phyloP scores from a whole-genome alignment of 2,888 invertebrate species.

The Conchocele bisecta region DNA sequence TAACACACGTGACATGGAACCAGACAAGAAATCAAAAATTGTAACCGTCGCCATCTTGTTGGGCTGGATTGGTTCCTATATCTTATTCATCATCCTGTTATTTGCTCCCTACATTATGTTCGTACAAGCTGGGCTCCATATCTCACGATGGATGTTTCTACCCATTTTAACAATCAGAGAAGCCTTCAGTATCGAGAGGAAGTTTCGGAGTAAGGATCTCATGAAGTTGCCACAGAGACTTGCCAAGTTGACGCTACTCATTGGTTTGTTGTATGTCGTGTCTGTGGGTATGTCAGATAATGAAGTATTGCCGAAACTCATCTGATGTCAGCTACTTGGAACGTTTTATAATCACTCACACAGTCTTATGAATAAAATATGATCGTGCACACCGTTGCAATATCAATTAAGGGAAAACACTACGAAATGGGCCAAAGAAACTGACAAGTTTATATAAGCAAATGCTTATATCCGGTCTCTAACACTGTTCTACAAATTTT shows the following conservation, averaged over 20 bases:
- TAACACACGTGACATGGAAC: slow-evolving; percentile 95
- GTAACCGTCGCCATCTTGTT: slow-evolving; percentile 97
- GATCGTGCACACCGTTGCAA: too few relatives aligned
- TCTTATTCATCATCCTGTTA: slow-evolving; percentile 93
- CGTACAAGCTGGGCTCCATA: slow-evolving; percentile 92
- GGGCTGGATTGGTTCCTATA: slow-evolving; percentile 94
- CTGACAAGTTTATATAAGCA: too few relatives aligned
- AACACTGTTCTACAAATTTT: too few relatives aligned
- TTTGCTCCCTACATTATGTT: slow-evolving; percentile 92
- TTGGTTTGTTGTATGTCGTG: slow-evolving; percentile 90
- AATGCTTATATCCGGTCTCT: too few relatives aligned
- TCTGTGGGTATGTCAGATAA: slow-evolving; percentile 52
- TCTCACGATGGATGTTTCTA: slow-evolving; percentile 93
- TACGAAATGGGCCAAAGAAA: too few relatives aligned
- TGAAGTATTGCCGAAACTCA: slow-evolving; percentile 54
- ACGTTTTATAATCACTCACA: too few relatives aligned
- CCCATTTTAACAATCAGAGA: slow-evolving; percentile 93
- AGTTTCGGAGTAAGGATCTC: slow-evolving; percentile 92
- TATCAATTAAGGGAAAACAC: too few relatives aligned
- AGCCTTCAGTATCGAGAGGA: slow-evolving; percentile 95
- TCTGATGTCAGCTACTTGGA: too few relatives aligned
- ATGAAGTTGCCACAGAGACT: slow-evolving; percentile 93
- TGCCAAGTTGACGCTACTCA: slow-evolving; percentile 94
- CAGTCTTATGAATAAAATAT: too few relatives aligned
- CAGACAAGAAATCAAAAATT: slow-evolving; percentile 94